Evolutionary conservation across 2,888 invertebrate species (phyloP).

Genomic region (Phlogophora meticulosa): DNA sequence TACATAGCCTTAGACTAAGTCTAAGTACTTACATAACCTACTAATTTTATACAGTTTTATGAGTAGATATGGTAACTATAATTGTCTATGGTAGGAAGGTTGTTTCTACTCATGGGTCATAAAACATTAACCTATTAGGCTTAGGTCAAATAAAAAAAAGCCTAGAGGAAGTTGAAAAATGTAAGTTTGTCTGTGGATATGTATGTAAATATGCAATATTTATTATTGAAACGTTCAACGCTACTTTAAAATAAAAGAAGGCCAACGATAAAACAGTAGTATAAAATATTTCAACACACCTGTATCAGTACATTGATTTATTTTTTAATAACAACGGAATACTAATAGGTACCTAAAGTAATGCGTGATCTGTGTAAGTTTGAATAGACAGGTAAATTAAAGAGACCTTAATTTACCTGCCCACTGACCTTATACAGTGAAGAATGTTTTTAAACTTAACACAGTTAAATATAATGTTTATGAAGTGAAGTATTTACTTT

Average conservation of each 20-base stretch:
- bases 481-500: slow-evolving; percentile 11
- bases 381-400: neutral
- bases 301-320: neutral
- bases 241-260: slow-evolving; percentile 27
- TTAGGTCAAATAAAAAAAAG: neutral
- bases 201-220: neutral
- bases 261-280: slow-evolving; percentile 5
- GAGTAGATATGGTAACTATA: slow-evolving; percentile 36
- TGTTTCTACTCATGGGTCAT: neutral
- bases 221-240: neutral
- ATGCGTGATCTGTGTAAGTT: neutral
- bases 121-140: neutral
- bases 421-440: no score
- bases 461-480: no score
- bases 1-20: no score
- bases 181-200: neutral
- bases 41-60: slow-evolving; percentile 38
- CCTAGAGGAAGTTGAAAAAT: neutral
- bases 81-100: slow-evolving; percentile 15
- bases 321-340: neutral
- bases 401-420: slow-evolving; percentile 4
- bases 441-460: neutral
- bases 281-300: neutral
- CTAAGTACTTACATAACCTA: slow-evolving; percentile 24
- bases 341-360: neutral